These are phyloP conservation scores for Cyprinus carpio DNA, from an alignment of 2,113 vertebrate genomes.

Conservation along the genomic window DNA sequence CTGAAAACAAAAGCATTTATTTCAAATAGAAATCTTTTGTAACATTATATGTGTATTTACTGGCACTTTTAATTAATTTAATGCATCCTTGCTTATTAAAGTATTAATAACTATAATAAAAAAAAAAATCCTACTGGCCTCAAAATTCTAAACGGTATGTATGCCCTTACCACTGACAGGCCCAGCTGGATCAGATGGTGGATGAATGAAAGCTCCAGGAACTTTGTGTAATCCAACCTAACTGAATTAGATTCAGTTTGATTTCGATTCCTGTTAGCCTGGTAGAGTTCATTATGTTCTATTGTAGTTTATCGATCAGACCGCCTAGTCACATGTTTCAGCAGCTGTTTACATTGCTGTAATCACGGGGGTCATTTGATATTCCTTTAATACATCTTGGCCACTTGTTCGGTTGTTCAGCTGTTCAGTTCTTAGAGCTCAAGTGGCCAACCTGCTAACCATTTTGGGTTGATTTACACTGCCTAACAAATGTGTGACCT, in stretches of 20 bases:
- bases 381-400: slow-evolving; percentile 11
- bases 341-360: not conserved
- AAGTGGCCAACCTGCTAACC: not conserved
- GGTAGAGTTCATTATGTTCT: slow-evolving; percentile 5
- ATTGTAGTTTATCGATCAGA: not conserved
- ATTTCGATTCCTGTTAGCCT: slow-evolving; percentile 1
- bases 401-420: slow-evolving; percentile 19
- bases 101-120: too few relatives aligned
- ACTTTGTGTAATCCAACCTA: slow-evolving; percentile 19
- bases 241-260: slow-evolving; percentile 9
- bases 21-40: too few relatives aligned
- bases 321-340: not conserved
- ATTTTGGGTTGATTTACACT: slow-evolving; percentile 11
- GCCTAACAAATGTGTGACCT: not conserved
- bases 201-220: not conserved
- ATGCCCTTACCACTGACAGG: not conserved
- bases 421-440: not conserved
- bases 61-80: too few relatives aligned
- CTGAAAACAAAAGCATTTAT: not conserved
- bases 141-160: too few relatives aligned
- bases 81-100: too few relatives aligned
- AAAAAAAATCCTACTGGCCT: too few relatives aligned
- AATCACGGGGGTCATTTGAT: not conserved
- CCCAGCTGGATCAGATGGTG: not conserved
- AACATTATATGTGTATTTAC: too few relatives aligned